These are phyloP conservation scores for Drosophila erecta DNA, from an alignment of 1,140 invertebrate species.

Conservation along the genomic window DNA sequence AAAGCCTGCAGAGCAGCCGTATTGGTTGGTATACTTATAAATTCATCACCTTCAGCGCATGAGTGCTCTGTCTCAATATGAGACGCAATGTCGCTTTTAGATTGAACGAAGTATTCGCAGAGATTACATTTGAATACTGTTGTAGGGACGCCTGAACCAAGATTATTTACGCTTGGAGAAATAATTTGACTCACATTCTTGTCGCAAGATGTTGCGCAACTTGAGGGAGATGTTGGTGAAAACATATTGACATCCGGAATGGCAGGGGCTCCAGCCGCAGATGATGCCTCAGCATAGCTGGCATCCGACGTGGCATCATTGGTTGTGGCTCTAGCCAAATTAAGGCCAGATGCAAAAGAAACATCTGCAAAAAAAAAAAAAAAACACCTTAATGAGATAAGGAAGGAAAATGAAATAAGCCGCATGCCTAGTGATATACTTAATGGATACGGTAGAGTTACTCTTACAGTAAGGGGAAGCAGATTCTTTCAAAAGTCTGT, in stretches of 20 bases:
- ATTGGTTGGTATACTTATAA: constrained; percentile 77
- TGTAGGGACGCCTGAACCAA: constrained; percentile 22
- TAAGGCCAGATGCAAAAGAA: constrained; percentile 29
- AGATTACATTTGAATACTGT: constrained; percentile 79
- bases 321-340: constrained; percentile 13
- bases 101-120: constrained; percentile 80
- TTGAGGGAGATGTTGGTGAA: constrained; percentile 57
- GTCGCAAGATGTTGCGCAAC: constrained; percentile 47
- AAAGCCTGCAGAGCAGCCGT: constrained; percentile 77
- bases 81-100: constrained; percentile 64
- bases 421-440: too few relatives aligned
- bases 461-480: too few relatives aligned
- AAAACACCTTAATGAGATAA: neutral
- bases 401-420: too few relatives aligned
- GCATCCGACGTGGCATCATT: constrained; percentile 12
- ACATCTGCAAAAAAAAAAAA: constrained; percentile 51
- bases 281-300: constrained; percentile 16
- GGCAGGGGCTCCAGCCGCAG: constrained; percentile 8
- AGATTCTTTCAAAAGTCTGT: too few relatives aligned
- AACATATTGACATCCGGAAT: constrained; percentile 42
- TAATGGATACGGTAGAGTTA: too few relatives aligned
- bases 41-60: constrained; percentile 56
- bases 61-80: constrained; percentile 72
- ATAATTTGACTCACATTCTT: constrained; percentile 20
- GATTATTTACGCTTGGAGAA: constrained; percentile 26